A percentile compares a stretch with the other conserved stretches of the same genome.
Evolutionary conservation across 2,113 vertebrate genomes (phyloP).

Genomic region (Pelecanoides urinatrix): DNA sequence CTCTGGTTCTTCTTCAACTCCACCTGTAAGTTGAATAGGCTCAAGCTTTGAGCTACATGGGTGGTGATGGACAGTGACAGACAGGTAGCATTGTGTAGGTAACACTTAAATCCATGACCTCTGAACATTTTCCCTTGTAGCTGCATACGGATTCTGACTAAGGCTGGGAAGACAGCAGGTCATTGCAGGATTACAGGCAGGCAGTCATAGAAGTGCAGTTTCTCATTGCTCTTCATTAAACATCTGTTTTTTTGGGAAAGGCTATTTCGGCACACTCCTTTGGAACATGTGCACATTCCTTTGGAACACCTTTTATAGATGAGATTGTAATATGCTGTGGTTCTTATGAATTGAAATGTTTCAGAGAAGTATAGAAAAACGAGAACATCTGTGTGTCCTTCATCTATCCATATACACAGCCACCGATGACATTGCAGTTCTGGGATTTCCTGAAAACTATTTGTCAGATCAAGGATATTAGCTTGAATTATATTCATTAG

Average conservation of each 20-base stretch:
- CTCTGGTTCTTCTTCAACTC: neutral
- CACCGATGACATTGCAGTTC: fast-evolving
- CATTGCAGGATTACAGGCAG: neutral
- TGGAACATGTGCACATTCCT: neutral
- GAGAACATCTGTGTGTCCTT: neutral
- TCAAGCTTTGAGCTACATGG: neutral
- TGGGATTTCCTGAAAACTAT: neutral
- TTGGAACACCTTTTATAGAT: neutral
- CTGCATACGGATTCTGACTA: neutral
- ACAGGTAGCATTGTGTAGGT: neutral
- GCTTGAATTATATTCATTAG: neutral
- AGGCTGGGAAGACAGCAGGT: neutral
- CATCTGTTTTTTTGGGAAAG: neutral
- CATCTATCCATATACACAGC: neutral
- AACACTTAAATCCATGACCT: neutral
- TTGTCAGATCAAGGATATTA: neutral
- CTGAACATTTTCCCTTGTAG: neutral
- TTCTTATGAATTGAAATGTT: neutral
- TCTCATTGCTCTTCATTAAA: neutral
- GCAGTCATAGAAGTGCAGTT: neutral
- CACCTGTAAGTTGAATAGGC: neutral
- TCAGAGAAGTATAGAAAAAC: neutral
- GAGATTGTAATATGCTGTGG: neutral
- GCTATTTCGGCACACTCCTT: neutral
- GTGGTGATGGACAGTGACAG: neutral